These are phyloP conservation scores for Hirundo rustica DNA, from an alignment of 2,797 vertebrate species.

Conservation along the genomic window DNA sequence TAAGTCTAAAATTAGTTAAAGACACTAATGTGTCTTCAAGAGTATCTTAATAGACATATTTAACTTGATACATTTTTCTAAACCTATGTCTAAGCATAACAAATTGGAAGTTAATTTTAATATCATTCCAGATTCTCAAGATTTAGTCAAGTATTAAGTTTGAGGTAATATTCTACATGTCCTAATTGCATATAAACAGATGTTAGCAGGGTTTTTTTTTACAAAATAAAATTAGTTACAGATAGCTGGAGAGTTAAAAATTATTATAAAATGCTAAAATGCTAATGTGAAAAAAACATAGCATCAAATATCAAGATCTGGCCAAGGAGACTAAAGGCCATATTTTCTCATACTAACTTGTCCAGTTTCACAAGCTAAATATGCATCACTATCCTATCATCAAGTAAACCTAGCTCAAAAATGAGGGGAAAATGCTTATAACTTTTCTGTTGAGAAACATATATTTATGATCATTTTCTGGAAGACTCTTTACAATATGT, in stretches of 20 bases:
- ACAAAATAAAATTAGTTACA: slow-evolving; percentile 28
- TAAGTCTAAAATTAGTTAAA: background rate
- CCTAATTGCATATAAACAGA: background rate
- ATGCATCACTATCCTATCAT: background rate
- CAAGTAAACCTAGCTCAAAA: background rate
- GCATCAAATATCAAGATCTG: slow-evolving; percentile 3
- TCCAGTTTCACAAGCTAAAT: background rate
- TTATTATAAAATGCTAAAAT: slow-evolving; percentile 8
- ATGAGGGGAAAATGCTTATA: background rate
- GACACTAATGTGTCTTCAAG: background rate
- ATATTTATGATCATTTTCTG: background rate
- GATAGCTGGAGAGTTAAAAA: slow-evolving; percentile 13
- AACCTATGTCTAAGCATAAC: background rate
- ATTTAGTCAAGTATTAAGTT: slow-evolving; percentile 1
- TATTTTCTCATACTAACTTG: background rate
- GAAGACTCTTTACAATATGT: background rate
- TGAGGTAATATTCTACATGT: background rate
- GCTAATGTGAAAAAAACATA: background rate
- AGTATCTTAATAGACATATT: background rate
- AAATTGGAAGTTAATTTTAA: slow-evolving; percentile 20
- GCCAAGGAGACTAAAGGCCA: background rate
- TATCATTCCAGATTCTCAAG: background rate
- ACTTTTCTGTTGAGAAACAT: background rate
- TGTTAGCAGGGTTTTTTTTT: background rate
- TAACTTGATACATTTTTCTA: background rate